Evolutionary conservation across 2,888 invertebrate species (phyloP), one percentile per base, ranked within the genome.

Genomic region (Ormia ochracea): DNA sequence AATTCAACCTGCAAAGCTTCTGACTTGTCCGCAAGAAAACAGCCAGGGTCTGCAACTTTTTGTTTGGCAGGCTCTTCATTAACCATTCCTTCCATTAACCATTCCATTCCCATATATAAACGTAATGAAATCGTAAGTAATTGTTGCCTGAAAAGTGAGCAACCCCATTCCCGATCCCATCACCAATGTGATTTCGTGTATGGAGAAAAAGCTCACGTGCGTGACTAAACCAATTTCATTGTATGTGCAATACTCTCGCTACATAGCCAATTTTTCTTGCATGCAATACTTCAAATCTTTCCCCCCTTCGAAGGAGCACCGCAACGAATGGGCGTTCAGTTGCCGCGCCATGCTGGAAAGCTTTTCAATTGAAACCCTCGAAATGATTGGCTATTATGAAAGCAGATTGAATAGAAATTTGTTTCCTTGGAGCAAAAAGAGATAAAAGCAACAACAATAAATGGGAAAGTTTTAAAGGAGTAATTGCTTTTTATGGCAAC

Each of bases 271-370:
- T n/a, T 45, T 31, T 17, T 14, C 4, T 31, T n/a, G 33, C 75
- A 75, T 69, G 73, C 36, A 21, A 76, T 28, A 14, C 48, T 33
- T 58, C 1, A 50, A 54, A 56, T 19, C 28, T 19, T 50, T 19
- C 33, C 59, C 14, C 33, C 31, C 21, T 21, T 33, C 3, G 17
- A 21, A 19, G 21, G n/a, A 38, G 26, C 48, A 6, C 1, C 3
- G 36, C 6, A 41, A 68, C 56, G 74, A 78, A 69, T 78, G 43
- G 65, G 50, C 26, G 43, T 70, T 79, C 74, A 70, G 74, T 70
- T 79, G 74, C 69, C 74, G 58, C 69, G 70, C 74, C 70, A 59
- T 69, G 45, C 45, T 70, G 50, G 26, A 74, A 61, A 65, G 38
- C 43, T 61, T 70, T 73, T 78, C 17, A 10, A 61, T 33, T 12